Evolutionary conservation across 1,140 invertebrate genomes (phyloP).

Genomic region (Orius laevigatus): DNA sequence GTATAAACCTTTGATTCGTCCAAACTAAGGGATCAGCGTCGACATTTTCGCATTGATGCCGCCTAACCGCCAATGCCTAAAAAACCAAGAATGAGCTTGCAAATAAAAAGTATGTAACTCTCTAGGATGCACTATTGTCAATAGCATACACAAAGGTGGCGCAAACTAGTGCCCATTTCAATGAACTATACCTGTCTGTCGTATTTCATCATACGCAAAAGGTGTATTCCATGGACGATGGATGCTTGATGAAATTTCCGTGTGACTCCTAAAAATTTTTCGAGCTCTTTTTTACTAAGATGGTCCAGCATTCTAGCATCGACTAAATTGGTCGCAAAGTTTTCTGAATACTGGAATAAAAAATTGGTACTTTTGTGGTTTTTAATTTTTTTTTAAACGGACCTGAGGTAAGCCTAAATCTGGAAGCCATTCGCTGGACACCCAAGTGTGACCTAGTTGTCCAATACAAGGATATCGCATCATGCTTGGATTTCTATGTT

Average conservation of each 20-base stretch:
- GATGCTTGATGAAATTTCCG: conserved; percentile 86
- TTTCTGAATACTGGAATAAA: conserved; percentile 62
- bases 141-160: too few species aligned
- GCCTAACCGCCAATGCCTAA: conserved; percentile 67
- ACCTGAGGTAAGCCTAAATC: conserved; percentile 72
- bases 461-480: conserved; percentile 75
- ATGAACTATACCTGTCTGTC: conserved; percentile 76
- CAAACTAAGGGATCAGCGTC: conserved; percentile 84
- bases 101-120: too few species aligned
- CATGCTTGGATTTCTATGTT: conserved; percentile 66
- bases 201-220: conserved; percentile 79
- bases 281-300: conserved; percentile 81
- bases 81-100: conserved; percentile 10
- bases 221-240: conserved; percentile 80
- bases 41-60: conserved; percentile 71
- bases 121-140: too few species aligned
- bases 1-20: conserved; percentile 85
- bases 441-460: conserved; percentile 77
- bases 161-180: too few species aligned
- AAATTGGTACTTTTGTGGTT: conserved; percentile 4
- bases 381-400: conserved; percentile 2
- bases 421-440: conserved; percentile 78
- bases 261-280: conserved; percentile 78
- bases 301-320: conserved; percentile 84
- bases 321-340: conserved; percentile 75